These are phyloP conservation scores for Anser cygnoides DNA, from an alignment of 2,113 vertebrate genomes.

Conservation along the genomic window DNA sequence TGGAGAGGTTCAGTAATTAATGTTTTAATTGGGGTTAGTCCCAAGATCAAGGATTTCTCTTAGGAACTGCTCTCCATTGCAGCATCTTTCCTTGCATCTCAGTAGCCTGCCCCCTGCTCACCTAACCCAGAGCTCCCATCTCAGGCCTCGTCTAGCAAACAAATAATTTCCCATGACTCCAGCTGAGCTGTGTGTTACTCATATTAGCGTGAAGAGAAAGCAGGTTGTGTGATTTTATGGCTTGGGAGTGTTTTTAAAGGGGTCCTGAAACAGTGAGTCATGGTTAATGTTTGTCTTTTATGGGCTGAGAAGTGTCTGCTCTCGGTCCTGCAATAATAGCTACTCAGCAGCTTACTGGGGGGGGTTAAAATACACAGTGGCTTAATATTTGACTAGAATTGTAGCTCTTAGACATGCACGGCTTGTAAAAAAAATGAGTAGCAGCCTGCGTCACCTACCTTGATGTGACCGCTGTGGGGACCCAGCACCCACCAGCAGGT, in stretches of 20 bases:
- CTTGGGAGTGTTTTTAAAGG: constrained; percentile 26
- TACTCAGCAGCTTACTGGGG: neutral
- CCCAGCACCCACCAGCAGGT: neutral
- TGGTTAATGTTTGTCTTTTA: neutral
- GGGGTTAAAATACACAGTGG: neutral
- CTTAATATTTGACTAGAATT: constrained; percentile 51
- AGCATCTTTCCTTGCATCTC: neutral
- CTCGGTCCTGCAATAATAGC: neutral
- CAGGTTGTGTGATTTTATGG: constrained; percentile 29
- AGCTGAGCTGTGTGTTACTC: neutral
- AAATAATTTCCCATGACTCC: neutral
- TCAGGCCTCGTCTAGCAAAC: neutral
- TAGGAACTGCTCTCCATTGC: neutral
- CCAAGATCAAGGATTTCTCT: neutral
- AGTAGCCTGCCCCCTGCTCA: neutral
- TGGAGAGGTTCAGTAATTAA: neutral
- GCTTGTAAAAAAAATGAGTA: neutral
- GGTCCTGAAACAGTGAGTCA: constrained; percentile 39
- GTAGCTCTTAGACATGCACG: neutral
- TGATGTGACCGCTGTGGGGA: neutral
- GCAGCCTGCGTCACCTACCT: neutral
- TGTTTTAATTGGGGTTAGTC: neutral
- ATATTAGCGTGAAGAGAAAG: neutral
- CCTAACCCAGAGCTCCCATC: neutral
- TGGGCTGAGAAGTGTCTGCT: neutral